These are phyloP conservation scores for Calliphora vicina DNA, from an alignment of 1,140 invertebrate species.

Conservation along the genomic window DNA sequence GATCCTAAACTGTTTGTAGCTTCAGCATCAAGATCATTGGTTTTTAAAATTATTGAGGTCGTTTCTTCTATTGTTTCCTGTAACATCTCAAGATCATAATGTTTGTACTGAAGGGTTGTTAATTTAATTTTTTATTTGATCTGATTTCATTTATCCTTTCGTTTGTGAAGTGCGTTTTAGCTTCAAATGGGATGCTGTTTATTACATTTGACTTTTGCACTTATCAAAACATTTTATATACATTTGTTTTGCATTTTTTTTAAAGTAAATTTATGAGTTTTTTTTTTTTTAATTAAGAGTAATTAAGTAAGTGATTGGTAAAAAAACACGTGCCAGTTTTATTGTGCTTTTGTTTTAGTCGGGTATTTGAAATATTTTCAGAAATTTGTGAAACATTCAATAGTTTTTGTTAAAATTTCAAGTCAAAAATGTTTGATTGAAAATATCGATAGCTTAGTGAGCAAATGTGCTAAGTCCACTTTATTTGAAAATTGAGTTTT, in stretches of 20 bases:
- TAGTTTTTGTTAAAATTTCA: too few relatives aligned
- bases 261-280: background rate
- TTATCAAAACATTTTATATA: conserved; percentile 29
- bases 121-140: conserved; percentile 47
- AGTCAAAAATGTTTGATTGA: too few relatives aligned
- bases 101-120: conserved; percentile 49
- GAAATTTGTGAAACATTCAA: too few relatives aligned
- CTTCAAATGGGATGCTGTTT: conserved; percentile 43
- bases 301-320: background rate
- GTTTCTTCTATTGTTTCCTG: conserved; percentile 43
- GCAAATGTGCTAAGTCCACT: too few relatives aligned
- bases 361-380: too few relatives aligned
- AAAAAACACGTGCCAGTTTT: background rate
- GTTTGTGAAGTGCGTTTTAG: conserved; percentile 41
- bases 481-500: too few relatives aligned
- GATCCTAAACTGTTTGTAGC: background rate
- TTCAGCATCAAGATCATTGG: conserved; percentile 33
- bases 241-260: background rate
- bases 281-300: conserved; percentile 22
- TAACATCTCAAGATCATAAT: conserved; percentile 51
- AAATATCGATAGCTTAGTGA: too few relatives aligned
- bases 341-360: too few relatives aligned
- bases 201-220: conserved; percentile 59
- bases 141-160: conserved; percentile 47
- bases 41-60: conserved; percentile 49